phyloP scores from a whole-genome alignment of 2,888 invertebrate species.

The Zygaena filipendulae region DNA sequence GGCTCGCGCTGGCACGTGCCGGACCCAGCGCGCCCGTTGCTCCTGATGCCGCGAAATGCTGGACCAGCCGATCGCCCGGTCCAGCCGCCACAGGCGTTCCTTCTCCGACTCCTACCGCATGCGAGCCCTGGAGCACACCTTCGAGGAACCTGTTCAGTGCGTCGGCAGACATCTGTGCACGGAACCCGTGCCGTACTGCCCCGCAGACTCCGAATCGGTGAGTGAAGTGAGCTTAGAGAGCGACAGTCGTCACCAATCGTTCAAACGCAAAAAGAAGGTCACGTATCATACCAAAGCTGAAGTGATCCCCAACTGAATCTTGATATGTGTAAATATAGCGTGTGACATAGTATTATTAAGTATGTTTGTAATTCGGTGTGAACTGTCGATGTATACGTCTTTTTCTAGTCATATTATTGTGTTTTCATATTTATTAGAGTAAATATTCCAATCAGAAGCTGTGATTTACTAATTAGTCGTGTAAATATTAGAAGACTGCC shows the following conservation, averaged over 20 bases:
- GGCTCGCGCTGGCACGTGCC: constrained; percentile 51
- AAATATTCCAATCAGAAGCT: constrained; percentile 49
- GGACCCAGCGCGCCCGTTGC: constrained; percentile 41
- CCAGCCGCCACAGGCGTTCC: constrained; percentile 26
- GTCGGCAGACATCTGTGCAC: constrained; percentile 36
- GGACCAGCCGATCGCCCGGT: constrained; percentile 20
- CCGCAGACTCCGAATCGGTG: constrained; percentile 48
- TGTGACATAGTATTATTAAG: too few species aligned
- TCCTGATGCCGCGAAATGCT: constrained; percentile 44
- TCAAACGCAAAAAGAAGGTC: constrained; percentile 39
- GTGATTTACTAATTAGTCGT: constrained; percentile 56
- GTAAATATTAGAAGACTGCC: constrained; percentile 31
- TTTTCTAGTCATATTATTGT: constrained; percentile 22
- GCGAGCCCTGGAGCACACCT: constrained; percentile 36
- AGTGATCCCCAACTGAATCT: constrained; percentile 34
- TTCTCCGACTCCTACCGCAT: constrained; percentile 35
- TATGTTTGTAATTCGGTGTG: too few species aligned
- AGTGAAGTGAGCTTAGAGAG: constrained; percentile 55
- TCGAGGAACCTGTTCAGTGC: constrained; percentile 43
- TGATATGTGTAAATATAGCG: too few species aligned
- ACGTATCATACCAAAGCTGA: constrained; percentile 45
- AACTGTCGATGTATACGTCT: too few species aligned
- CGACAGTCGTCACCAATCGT: constrained; percentile 46
- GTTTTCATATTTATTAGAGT: constrained; percentile 1
- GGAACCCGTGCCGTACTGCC: constrained; percentile 29